Conservation (phyloP, 2,888 invertebrate genomes). For the Cephus nigrinus region DNA sequence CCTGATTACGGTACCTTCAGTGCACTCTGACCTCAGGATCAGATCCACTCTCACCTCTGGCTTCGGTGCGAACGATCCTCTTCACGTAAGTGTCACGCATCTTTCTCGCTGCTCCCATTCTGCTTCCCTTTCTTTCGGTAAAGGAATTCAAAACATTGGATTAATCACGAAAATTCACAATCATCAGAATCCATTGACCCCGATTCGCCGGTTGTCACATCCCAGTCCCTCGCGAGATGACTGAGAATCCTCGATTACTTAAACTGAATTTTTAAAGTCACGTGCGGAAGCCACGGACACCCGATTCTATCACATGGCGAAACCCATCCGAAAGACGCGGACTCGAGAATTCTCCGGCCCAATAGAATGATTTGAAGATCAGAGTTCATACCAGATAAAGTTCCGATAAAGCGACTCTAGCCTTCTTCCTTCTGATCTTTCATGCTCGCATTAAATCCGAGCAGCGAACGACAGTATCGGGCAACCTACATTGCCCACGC, state of each 20-base stretch:
- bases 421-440: too few species aligned
- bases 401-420: slow-evolving; percentile 13
- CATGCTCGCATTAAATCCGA: too few species aligned
- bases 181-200: neutral
- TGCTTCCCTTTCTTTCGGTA: neutral
- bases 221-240: neutral
- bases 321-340: neutral
- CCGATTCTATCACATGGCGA: neutral
- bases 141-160: neutral
- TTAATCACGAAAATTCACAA: neutral
- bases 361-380: slow-evolving; percentile 47
- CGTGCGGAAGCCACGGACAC: neutral
- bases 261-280: neutral
- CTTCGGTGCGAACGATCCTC: neutral
- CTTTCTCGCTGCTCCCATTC: neutral
- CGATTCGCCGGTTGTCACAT: neutral
- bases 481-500: neutral
- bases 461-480: neutral
- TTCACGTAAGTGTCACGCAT: neutral
- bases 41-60: neutral
- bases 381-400: slow-evolving; percentile 52
- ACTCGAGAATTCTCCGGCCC: neutral
- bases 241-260: neutral
- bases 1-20: neutral
- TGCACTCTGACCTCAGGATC: neutral